Evolutionary conservation across 2,797 vertebrate genomes (phyloP).

Genomic region (Trachurus trachurus): DNA sequence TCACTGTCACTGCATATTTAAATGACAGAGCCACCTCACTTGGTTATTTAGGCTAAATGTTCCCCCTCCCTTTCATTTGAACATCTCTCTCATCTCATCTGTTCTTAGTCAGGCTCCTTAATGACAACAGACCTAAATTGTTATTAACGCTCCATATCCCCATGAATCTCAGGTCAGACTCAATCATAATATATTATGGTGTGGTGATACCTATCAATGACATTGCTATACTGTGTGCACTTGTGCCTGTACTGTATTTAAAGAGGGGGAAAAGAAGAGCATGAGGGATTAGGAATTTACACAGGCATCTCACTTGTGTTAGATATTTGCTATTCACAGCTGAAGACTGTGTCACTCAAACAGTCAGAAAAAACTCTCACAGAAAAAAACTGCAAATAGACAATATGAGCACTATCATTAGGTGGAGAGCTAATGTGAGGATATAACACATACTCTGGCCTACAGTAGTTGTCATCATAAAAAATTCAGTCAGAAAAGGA

Average conservation of each 20-base stretch:
- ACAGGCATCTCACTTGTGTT: constrained; percentile 21
- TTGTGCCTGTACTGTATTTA: constrained; percentile 1
- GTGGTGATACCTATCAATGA: background rate
- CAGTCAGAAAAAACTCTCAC: constrained; percentile 14
- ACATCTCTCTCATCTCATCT: constrained; percentile 32
- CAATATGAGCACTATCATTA: constrained; percentile 37
- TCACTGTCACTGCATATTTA: background rate
- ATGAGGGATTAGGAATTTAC: constrained; percentile 32
- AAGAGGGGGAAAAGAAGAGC: constrained; percentile 3
- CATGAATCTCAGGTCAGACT: constrained; percentile 55
- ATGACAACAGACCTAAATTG: constrained; percentile 54
- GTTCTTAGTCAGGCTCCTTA: constrained; percentile 35
- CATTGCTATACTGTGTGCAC: constrained; percentile 3
- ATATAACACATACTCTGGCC: constrained; percentile 10
- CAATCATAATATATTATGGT: constrained; percentile 45
- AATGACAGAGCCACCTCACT: constrained; percentile 13
- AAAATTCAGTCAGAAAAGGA: constrained; percentile 45
- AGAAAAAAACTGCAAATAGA: constrained; percentile 33
- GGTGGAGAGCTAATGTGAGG: constrained; percentile 40
- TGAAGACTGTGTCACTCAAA: constrained; percentile 40
- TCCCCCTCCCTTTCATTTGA: constrained; percentile 13
- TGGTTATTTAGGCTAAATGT: constrained; percentile 13
- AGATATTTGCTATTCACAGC: constrained; percentile 41
- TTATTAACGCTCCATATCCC: constrained; percentile 41
- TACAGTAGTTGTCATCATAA: constrained; percentile 33